A percentile compares a stretch with the other conserved stretches of the same genome.
phyloP scores from a whole-genome alignment of 1,140 invertebrate species.

The Nasonia longicornis region DNA sequence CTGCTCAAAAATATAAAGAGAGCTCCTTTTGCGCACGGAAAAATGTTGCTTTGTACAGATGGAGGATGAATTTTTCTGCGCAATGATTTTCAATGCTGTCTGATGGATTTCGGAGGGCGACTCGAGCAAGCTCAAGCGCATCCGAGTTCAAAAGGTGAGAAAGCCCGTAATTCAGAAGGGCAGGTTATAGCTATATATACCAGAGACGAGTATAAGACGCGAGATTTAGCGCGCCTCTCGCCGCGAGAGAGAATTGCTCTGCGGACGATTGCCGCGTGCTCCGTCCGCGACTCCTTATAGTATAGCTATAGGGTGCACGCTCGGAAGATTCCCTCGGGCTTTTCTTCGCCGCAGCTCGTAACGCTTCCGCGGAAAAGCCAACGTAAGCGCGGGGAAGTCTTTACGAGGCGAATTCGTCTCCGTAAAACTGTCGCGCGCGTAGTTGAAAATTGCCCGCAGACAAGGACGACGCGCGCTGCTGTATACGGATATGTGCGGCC shows the following conservation, averaged over 20 bases:
- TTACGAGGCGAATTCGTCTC: constrained; percentile 65
- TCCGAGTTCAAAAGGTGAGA: not conserved
- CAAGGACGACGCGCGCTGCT: not conserved
- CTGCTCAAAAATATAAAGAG: constrained; percentile 25
- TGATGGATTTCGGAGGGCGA: too few relatives aligned
- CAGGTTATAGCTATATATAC: too few relatives aligned
- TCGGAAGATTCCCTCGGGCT: constrained; percentile 21
- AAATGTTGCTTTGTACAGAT: not conserved
- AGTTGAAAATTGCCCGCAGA: constrained; percentile 42
- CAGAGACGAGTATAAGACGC: too few relatives aligned
- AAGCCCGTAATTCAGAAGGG: not conserved
- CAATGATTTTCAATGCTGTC: too few relatives aligned
- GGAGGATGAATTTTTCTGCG: too few relatives aligned
- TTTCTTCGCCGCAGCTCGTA: constrained; percentile 46
- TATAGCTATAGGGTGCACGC: too few relatives aligned
- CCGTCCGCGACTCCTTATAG: not conserved
- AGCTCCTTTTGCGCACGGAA: not conserved
- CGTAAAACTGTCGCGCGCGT: constrained; percentile 63
- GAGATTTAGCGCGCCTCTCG: constrained; percentile 30
- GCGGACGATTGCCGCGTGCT: constrained; percentile 23
- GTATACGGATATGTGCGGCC: not conserved
- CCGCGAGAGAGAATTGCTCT: constrained; percentile 19
- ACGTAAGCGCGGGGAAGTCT: constrained; percentile 58
- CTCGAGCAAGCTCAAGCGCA: not conserved
- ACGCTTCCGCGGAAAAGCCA: constrained; percentile 53